Conservation (phyloP, 2,888 invertebrate genomes). For the Synergus itoensis region DNA sequence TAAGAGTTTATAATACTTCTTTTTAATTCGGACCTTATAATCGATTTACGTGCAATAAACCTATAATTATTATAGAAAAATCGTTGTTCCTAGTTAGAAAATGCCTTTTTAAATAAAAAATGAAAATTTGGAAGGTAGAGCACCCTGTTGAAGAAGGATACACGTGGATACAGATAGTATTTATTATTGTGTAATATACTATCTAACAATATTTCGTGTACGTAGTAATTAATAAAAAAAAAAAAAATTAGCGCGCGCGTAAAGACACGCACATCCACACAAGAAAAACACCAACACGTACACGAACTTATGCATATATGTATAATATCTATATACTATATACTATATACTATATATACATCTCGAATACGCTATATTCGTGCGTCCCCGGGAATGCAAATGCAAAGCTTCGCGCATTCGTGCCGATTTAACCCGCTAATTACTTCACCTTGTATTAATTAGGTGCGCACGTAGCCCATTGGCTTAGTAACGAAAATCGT, state of each 20-base stretch:
- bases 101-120: not conserved
- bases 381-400: constrained; percentile 74
- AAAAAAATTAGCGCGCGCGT: constrained; percentile 17
- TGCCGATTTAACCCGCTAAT: constrained; percentile 56
- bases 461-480: constrained; percentile 35
- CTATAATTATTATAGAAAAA: not conserved
- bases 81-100: not conserved
- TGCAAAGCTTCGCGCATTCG: constrained; percentile 69
- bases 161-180: constrained; percentile 74
- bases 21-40: not conserved
- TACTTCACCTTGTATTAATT: constrained; percentile 51
- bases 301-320: constrained; percentile 65
- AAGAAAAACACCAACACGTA: constrained; percentile 65
- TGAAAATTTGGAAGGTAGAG: constrained; percentile 45
- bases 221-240: constrained; percentile 59
- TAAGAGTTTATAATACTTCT: not conserved
- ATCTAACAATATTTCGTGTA: constrained; percentile 73
- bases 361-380: constrained; percentile 71
- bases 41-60: not conserved
- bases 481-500: constrained; percentile 23
- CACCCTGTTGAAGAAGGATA: constrained; percentile 45
- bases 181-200: constrained; percentile 76
- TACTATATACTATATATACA: constrained; percentile 65
- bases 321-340: constrained; percentile 66
- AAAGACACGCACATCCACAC: constrained; percentile 54